Conservation (phyloP, 2,888 invertebrate species). For the Oxyscelio sp. region DNA sequence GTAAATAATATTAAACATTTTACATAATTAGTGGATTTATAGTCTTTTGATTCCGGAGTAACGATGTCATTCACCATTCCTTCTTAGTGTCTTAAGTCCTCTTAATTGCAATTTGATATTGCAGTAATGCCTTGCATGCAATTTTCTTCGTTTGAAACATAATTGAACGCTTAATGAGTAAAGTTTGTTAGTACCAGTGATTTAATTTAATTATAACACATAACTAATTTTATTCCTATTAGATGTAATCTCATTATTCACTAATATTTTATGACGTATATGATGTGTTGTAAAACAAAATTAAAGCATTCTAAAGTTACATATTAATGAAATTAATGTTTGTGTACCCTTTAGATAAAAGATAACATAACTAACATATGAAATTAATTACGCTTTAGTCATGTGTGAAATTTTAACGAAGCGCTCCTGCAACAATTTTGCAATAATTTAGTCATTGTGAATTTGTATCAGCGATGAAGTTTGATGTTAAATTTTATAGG, state of each 20-base stretch:
- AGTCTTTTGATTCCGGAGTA: slow-evolving; percentile 16
- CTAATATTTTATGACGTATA: background rate
- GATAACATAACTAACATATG: too few species aligned
- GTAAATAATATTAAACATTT: slow-evolving; percentile 48
- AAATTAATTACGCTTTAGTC: too few species aligned
- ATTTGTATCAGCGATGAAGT: background rate
- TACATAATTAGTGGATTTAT: slow-evolving; percentile 37
- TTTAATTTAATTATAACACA: background rate
- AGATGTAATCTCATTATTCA: background rate
- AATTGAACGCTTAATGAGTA: background rate
- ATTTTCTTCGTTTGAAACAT: background rate
- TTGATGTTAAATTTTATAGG: background rate
- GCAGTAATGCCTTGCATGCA: background rate
- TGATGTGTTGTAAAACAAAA: too few species aligned
- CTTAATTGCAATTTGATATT: slow-evolving; percentile 10
- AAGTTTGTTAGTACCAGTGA: background rate
- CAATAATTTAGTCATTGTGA: background rate
- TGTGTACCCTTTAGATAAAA: too few species aligned
- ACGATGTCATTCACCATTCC: slow-evolving; percentile 14
- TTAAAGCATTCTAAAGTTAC: background rate
- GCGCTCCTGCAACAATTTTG: background rate
- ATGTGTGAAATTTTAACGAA: background rate
- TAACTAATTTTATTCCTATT: background rate
- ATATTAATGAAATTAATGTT: too few species aligned
- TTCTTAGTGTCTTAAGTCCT: background rate